Percentiles rank a stretch among this genome's conserved stretches.
Conservation (phyloP, 2,888 invertebrate species). For the Scotopteryx bipunctaria region DNA sequence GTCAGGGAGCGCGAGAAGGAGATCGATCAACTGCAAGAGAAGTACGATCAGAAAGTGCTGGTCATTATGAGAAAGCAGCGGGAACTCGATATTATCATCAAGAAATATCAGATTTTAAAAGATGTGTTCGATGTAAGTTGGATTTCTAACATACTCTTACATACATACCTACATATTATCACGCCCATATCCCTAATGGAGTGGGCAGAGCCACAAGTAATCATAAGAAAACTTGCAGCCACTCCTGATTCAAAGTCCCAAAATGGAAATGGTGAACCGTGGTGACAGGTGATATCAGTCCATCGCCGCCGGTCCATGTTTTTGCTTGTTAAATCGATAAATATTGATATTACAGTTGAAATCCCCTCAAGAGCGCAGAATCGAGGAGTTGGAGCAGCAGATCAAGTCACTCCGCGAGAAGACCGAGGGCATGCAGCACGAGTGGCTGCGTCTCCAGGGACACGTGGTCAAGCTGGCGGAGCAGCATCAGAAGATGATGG, state of each 20-base stretch:
- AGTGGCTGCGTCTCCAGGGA: conserved; percentile 90
- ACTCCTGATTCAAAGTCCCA: no score
- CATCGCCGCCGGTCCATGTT: no score
- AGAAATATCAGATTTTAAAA: conserved; percentile 60
- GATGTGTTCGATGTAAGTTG: conserved; percentile 73
- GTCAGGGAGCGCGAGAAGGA: conserved; percentile 66
- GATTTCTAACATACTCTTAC: not conserved
- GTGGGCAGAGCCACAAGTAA: no score
- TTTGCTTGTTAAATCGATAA: not conserved
- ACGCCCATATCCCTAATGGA: no score
- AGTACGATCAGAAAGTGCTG: conserved; percentile 58
- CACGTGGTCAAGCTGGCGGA: conserved; percentile 87
- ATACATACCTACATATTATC: no score
- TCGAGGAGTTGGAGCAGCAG: conserved; percentile 85
- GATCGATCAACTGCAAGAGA: conserved; percentile 58
- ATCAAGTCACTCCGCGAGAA: conserved; percentile 84
- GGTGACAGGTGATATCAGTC: not conserved
- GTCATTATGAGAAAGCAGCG: conserved; percentile 66
- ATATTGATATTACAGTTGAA: conserved; percentile 53
- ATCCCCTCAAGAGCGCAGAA: conserved; percentile 84
- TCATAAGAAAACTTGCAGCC: no score
- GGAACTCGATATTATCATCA: conserved; percentile 65
- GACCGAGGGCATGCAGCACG: conserved; percentile 86
- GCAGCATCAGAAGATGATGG: conserved; percentile 86
- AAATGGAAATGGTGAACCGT: no score